Conservation (phyloP, 1,140 invertebrate genomes). For the Drosophila varians region DNA sequence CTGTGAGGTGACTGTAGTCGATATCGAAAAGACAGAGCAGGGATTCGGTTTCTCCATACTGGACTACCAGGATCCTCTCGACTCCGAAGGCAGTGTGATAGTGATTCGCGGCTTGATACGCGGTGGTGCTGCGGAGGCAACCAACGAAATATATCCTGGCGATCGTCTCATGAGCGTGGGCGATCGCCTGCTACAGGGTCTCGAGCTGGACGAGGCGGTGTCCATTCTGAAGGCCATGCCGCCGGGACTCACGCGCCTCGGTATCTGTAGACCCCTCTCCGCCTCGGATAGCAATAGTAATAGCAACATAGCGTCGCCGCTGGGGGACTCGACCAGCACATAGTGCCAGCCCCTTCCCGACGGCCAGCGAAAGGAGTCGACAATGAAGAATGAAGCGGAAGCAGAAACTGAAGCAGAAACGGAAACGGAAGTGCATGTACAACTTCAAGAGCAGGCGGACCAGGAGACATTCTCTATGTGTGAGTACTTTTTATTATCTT, state of each 20-base stretch:
- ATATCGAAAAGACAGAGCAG: slow-evolving; percentile 93
- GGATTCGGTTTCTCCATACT: slow-evolving; percentile 97
- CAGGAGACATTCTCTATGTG: slow-evolving; percentile 32
- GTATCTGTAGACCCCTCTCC: slow-evolving; percentile 92
- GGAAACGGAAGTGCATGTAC: background rate
- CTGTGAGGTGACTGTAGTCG: slow-evolving; percentile 93
- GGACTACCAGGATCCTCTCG: slow-evolving; percentile 96
- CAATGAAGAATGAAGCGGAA: background rate
- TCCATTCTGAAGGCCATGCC: slow-evolving; percentile 94
- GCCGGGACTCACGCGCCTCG: slow-evolving; percentile 92
- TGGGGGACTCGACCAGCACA: slow-evolving; percentile 77
- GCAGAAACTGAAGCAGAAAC: background rate
- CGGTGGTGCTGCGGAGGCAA: slow-evolving; percentile 94
- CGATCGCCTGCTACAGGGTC: slow-evolving; percentile 93
- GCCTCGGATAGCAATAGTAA: slow-evolving; percentile 84
- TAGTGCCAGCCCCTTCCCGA: slow-evolving; percentile 59
- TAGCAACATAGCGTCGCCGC: slow-evolving; percentile 84
- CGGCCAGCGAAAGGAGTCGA: slow-evolving; percentile 22
- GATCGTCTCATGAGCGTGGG: slow-evolving; percentile 96
- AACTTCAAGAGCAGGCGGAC: slow-evolving; percentile 1
- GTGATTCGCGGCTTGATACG: slow-evolving; percentile 97
- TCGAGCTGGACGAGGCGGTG: slow-evolving; percentile 95
- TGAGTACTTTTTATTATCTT: slow-evolving; percentile 50
- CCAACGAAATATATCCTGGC: slow-evolving; percentile 95
- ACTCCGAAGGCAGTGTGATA: slow-evolving; percentile 95